Evolutionary conservation across 2,888 invertebrate genomes (phyloP).

Genomic region (Dinocampus coccinellae): DNA sequence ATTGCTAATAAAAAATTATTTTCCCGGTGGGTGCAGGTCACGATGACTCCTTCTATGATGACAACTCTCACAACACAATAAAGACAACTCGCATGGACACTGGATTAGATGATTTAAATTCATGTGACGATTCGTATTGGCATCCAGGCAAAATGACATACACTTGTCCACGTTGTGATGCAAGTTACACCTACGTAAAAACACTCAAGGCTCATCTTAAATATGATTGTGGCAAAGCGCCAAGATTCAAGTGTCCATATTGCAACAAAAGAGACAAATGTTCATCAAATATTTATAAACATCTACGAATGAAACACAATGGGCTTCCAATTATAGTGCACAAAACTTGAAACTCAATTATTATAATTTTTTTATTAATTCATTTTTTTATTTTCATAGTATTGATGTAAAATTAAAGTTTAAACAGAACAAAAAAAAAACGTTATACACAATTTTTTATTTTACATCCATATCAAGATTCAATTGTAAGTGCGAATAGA

Average conservation of each 20-base stretch:
- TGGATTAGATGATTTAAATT: slow-evolving; percentile 42
- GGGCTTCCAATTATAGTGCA: slow-evolving; percentile 64
- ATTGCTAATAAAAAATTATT: background rate
- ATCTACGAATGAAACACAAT: slow-evolving; percentile 62
- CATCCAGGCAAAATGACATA: slow-evolving; percentile 58
- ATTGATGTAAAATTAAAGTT: background rate
- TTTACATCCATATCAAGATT: background rate
- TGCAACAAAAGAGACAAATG: slow-evolving; percentile 74
- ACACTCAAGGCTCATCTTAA: slow-evolving; percentile 69
- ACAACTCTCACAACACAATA: slow-evolving; percentile 50
- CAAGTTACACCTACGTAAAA: slow-evolving; percentile 67
- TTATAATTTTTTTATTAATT: background rate
- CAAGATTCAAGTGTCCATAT: slow-evolving; percentile 69
- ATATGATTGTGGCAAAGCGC: slow-evolving; percentile 70
- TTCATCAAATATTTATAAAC: slow-evolving; percentile 66
- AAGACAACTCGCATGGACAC: slow-evolving; percentile 52
- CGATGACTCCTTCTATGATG: slow-evolving; percentile 35
- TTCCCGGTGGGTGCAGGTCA: slow-evolving; percentile 57
- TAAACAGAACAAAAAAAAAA: background rate
- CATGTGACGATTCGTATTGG: slow-evolving; percentile 56
- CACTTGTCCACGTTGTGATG: slow-evolving; percentile 68
- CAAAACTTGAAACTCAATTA: slow-evolving; percentile 44
- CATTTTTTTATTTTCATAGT: slow-evolving; percentile 12
- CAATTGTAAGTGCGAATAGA: background rate
- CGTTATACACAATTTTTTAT: no score